phyloP scores from a whole-genome alignment of 2,888 invertebrate species.

The Drosophila subquinaria region DNA sequence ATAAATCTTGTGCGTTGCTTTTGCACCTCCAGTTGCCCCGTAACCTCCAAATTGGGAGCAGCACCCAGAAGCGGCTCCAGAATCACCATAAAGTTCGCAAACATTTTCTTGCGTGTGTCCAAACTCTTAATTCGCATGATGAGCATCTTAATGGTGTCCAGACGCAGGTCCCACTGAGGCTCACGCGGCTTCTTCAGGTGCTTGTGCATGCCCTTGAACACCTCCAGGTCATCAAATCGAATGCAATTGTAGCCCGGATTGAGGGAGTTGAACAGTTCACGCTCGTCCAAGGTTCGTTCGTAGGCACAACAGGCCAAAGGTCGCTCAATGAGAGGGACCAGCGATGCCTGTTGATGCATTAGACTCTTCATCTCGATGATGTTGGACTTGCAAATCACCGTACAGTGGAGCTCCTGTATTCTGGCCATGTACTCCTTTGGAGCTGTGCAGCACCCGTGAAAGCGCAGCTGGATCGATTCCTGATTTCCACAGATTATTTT shows the following conservation, averaged over 20 bases:
- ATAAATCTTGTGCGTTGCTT: constrained; percentile 67
- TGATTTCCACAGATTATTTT: constrained; percentile 63
- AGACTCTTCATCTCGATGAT: constrained; percentile 27
- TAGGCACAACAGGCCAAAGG: constrained; percentile 65
- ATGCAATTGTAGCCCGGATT: constrained; percentile 66
- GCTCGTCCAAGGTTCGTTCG: constrained; percentile 57
- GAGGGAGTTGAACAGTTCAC: constrained; percentile 61
- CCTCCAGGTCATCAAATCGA: constrained; percentile 68
- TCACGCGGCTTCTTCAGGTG: constrained; percentile 68
- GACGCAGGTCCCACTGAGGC: constrained; percentile 57
- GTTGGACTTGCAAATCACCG: constrained; percentile 57
- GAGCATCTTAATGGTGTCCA: constrained; percentile 54
- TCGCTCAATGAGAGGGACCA: constrained; percentile 57
- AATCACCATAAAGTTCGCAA: constrained; percentile 33
- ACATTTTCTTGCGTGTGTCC: constrained; percentile 43
- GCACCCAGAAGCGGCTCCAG: constrained; percentile 39
- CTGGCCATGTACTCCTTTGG: constrained; percentile 66
- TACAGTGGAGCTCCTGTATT: constrained; percentile 51
- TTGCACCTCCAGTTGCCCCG: constrained; percentile 43
- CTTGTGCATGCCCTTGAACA: constrained; percentile 54
- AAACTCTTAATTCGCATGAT: constrained; percentile 52
- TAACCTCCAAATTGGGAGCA: constrained; percentile 34
- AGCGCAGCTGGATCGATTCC: constrained; percentile 64
- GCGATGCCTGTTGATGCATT: constrained; percentile 42
- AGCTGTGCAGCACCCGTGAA: constrained; percentile 70